Conservation (phyloP, 2,113 vertebrate species). For the Triplophysa rosa region DNA sequence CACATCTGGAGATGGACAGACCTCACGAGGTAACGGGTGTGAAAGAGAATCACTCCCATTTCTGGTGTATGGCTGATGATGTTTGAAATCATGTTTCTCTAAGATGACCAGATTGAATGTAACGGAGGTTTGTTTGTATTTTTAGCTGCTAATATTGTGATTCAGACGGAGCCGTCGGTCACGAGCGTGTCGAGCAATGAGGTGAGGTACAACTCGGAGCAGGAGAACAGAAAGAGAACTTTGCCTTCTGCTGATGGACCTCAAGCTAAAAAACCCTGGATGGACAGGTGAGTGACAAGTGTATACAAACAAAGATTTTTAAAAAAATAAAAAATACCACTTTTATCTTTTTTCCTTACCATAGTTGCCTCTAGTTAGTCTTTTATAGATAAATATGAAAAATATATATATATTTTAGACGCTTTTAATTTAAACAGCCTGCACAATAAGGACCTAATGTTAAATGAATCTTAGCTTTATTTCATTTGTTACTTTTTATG, state of each 20-base stretch:
- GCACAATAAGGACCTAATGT: no score
- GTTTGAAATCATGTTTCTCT: no score
- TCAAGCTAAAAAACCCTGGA: slow-evolving; percentile 87
- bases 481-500: no score
- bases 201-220: slow-evolving; percentile 85
- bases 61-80: neutral
- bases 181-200: slow-evolving; percentile 76
- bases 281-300: slow-evolving; percentile 86
- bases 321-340: no score
- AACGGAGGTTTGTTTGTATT: neutral
- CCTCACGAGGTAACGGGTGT: slow-evolving; percentile 83
- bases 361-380: no score
- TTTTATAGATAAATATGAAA: no score
- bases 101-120: neutral
- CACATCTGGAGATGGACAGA: slow-evolving; percentile 88
- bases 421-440: no score
- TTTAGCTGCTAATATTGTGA: slow-evolving; percentile 92
- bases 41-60: neutral
- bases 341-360: neutral
- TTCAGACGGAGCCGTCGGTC: slow-evolving; percentile 86
- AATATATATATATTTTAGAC: no score
- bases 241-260: slow-evolving; percentile 77
- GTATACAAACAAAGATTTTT: neutral
- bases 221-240: slow-evolving; percentile 86
- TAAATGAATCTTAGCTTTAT: no score